Conservation (phyloP, 1,140 invertebrate genomes). For the Bradysia coprophila region DNA sequence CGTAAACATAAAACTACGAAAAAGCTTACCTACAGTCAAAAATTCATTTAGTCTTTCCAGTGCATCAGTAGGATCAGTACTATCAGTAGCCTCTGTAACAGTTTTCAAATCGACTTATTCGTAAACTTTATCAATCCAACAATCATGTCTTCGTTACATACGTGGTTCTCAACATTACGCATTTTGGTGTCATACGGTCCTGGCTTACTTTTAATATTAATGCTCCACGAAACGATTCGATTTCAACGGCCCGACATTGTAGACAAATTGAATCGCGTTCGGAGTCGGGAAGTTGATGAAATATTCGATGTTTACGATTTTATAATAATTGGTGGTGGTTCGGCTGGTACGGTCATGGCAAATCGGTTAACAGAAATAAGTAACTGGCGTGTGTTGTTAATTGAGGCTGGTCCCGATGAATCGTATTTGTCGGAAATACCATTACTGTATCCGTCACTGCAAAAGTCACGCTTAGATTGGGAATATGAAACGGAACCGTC, state of each 20-base stretch:
- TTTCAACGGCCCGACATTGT: slow-evolving; percentile 44
- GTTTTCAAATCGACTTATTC: too few relatives aligned
- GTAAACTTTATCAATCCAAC: too few relatives aligned
- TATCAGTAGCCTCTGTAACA: too few relatives aligned
- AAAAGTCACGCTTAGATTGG: slow-evolving; percentile 58
- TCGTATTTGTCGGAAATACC: slow-evolving; percentile 54
- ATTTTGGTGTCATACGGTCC: slow-evolving; percentile 40
- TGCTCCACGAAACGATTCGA: slow-evolving; percentile 35
- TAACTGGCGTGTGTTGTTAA: slow-evolving; percentile 47
- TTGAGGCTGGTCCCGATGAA: slow-evolving; percentile 74
- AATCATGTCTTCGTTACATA: neutral
- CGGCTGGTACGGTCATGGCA: slow-evolving; percentile 63
- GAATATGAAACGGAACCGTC: slow-evolving; percentile 56
- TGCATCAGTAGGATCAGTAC: too few relatives aligned
- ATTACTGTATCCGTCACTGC: slow-evolving; percentile 48
- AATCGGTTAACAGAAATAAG: slow-evolving; percentile 49
- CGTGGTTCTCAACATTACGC: slow-evolving; percentile 19
- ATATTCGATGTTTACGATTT: slow-evolving; percentile 46
- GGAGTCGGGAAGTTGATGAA: slow-evolving; percentile 24
- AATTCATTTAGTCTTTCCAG: too few relatives aligned
- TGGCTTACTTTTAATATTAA: slow-evolving; percentile 35
- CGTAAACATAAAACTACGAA: too few relatives aligned
- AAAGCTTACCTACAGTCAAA: too few relatives aligned
- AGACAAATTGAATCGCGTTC: slow-evolving; percentile 34
- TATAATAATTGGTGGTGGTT: slow-evolving; percentile 62